Evolutionary conservation across 2,113 vertebrate genomes (phyloP).

Genomic region (Brienomyrus longianalis): DNA sequence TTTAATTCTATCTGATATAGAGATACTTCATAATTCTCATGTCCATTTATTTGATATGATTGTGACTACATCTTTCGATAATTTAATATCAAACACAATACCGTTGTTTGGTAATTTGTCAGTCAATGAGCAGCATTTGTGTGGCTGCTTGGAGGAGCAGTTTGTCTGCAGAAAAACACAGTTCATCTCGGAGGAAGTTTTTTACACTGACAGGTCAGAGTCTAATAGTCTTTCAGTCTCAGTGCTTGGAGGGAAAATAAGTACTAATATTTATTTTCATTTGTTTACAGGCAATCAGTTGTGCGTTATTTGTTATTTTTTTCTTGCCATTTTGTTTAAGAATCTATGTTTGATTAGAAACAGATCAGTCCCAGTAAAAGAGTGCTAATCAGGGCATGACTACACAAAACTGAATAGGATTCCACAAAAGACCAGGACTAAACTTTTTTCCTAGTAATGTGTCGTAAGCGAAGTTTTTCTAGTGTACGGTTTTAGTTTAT

Average conservation of each 20-base stretch:
- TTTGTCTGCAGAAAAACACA: not conserved
- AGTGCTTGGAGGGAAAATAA: not conserved
- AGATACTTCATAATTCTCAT: not conserved
- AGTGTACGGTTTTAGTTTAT: not conserved
- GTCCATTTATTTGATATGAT: not conserved
- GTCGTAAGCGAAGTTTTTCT: not conserved
- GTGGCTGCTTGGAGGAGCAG: not conserved
- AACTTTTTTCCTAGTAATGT: not conserved
- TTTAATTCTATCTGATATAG: not conserved
- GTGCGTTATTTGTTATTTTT: not conserved
- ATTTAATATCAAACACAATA: not conserved
- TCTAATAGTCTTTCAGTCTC: not conserved
- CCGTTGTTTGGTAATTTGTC: not conserved
- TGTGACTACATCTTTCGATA: not conserved
- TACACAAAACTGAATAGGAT: not conserved
- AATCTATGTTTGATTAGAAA: not conserved
- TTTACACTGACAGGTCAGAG: not conserved
- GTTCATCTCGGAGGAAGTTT: not conserved
- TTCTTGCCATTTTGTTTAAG: not conserved
- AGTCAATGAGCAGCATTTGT: not conserved
- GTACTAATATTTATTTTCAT: not conserved
- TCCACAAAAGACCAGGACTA: not conserved
- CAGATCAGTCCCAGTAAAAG: not conserved
- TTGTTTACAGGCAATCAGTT: conserved; percentile 11
- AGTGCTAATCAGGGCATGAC: not conserved